Conservation (phyloP, 2,113 vertebrate species). For the Pongo pygmaeus region DNA sequence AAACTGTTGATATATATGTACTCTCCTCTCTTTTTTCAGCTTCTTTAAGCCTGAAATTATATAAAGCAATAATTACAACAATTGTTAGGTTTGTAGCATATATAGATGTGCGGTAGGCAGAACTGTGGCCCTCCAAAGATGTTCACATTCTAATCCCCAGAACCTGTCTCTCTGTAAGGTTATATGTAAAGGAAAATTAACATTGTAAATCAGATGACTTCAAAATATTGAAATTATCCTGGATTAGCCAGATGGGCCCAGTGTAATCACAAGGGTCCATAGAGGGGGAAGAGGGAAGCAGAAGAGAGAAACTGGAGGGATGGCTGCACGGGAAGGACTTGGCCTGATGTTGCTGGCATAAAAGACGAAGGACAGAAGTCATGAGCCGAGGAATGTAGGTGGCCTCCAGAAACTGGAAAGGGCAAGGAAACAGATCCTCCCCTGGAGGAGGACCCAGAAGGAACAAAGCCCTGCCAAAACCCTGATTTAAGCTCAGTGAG, state of each 20-base stretch:
- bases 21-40: background rate
- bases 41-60: slow-evolving; percentile 1
- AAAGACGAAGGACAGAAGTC: background rate
- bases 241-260: background rate
- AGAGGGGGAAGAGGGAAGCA: background rate
- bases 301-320: background rate
- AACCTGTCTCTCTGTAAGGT: background rate
- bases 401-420: background rate
- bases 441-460: background rate
- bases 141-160: background rate
- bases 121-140: background rate
- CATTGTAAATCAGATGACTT: background rate
- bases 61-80: background rate
- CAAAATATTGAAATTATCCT: background rate
- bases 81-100: background rate
- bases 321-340: background rate
- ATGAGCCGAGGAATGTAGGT: background rate
- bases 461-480: background rate
- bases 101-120: background rate
- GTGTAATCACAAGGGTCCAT: background rate
- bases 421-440: background rate
- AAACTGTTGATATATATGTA: background rate
- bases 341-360: background rate
- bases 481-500: background rate
- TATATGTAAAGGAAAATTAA: background rate